Evolutionary conservation across 2,113 vertebrate species (phyloP), one percentile per base, ranked within the genome.

Genomic region (Lycocorax pyrrhopterus): DNA sequence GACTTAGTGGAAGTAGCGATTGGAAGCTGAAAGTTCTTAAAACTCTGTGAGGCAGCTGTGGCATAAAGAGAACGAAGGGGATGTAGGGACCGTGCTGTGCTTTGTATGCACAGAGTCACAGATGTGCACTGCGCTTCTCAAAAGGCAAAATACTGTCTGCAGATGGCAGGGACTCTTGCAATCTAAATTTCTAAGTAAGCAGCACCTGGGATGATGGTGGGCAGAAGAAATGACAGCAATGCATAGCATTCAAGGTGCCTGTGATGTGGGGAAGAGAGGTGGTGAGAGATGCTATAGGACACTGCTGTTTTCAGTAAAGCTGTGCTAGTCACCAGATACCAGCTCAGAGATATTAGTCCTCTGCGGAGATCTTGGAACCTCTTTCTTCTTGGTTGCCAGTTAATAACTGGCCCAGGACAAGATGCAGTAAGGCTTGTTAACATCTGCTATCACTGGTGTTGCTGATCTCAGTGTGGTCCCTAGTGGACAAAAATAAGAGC

Each of bases 391-490:
- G 41, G 33, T 53, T 53, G 53, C 32, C n/a, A 15, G 20, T 21
- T 55, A 78, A 66, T 56, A 33, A 51, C 16, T 39, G 86, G 60
- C 72, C 72, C 26, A 13, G 53, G 51, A 51, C 20, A 55, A 63
- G 86, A 23, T 10, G 51, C 76, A 73, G 35, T 66, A 69, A 68
- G 63, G 21, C 11, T n/a, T 19, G 20, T 46, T 68, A 78, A 16
- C 11, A 29, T 64, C 30, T 64, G 55, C 72, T 74, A 1, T 25
- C 77, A 13, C 11, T 9, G 27, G 56, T 23, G 74, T 23, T 69
- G 84, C 89, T 89, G 90, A 74, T 93, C 84, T 16, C 64, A 29
- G 51, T 64, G 55, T 90, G 94, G 92, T 94, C 84, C 82, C 93
- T 89, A 66, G 80, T 56, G 94, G 79, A 81, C 66, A 79, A 73